Percentiles rank a stretch among this genome's conserved stretches.
Evolutionary conservation across 2,888 invertebrate species (phyloP).

Genomic region (Elmis aenea): DNA sequence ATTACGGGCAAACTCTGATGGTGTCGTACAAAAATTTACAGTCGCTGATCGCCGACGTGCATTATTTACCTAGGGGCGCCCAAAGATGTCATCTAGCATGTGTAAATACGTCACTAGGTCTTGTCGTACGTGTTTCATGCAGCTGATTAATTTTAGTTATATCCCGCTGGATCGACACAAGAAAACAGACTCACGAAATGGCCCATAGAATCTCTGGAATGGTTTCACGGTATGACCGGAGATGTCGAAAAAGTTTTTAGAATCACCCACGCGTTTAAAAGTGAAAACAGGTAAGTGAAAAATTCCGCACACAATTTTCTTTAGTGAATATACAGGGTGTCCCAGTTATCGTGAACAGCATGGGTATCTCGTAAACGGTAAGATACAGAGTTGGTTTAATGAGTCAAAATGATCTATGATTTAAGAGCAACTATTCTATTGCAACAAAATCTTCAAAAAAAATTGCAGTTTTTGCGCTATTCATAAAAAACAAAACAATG

Average conservation of each 20-base stretch:
- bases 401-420: too few species aligned
- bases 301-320: background rate
- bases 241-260: slow-evolving; percentile 4
- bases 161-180: slow-evolving; percentile 7
- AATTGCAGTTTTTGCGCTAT: too few species aligned
- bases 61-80: slow-evolving; percentile 7
- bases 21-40: slow-evolving; percentile 2
- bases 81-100: slow-evolving; percentile 12
- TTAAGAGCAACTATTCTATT: too few species aligned
- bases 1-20: slow-evolving; percentile 6
- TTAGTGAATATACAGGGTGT: too few species aligned
- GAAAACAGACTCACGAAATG: slow-evolving; percentile 1
- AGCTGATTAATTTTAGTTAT: slow-evolving; percentile 10
- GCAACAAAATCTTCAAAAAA: too few species aligned
- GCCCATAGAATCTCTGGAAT: slow-evolving; percentile 1
- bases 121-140: too few species aligned
- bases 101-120: slow-evolving; percentile 7
- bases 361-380: too few species aligned
- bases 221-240: slow-evolving; percentile 4
- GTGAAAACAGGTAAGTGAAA: slow-evolving; percentile 4
- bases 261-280: slow-evolving; percentile 1
- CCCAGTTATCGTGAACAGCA: too few species aligned
- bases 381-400: too few species aligned
- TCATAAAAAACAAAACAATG: too few species aligned
- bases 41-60: slow-evolving; percentile 1